Percentiles rank a stretch among this genome's conserved stretches.
Conservation (phyloP, 2,113 vertebrate genomes). For the Chlorodrepanis virens region DNA sequence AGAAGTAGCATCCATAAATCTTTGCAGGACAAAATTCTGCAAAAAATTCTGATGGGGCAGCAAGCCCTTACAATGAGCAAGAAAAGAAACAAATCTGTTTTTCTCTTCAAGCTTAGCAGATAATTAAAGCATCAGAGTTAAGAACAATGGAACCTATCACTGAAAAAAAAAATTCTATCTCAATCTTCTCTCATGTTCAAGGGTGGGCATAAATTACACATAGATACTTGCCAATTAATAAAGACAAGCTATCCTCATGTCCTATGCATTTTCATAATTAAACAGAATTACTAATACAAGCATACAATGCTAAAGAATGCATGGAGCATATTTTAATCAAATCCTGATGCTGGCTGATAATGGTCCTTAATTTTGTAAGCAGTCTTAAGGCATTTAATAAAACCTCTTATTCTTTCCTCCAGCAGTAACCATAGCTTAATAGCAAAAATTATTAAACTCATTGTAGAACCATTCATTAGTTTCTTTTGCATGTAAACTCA, state of each 20-base stretch:
- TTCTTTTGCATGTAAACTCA: neutral
- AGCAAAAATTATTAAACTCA: neutral
- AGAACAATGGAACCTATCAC: neutral
- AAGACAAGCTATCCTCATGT: neutral
- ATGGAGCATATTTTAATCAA: neutral
- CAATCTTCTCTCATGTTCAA: neutral
- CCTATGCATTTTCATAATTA: neutral
- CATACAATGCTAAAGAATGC: neutral
- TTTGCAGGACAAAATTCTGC: neutral
- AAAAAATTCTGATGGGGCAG: neutral
- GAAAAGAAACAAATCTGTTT: neutral
- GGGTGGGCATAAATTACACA: neutral
- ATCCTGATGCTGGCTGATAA: neutral
- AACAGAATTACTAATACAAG: neutral
- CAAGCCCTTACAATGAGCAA: neutral
- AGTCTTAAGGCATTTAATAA: neutral
- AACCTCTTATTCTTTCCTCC: neutral
- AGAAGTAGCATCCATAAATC: neutral
- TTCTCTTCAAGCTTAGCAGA: neutral
- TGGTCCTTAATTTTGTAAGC: neutral
- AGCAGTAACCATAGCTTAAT: neutral
- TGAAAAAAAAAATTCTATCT: neutral
- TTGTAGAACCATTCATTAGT: neutral
- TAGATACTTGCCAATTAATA: neutral
- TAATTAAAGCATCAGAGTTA: neutral